Percentiles rank a stretch among this genome's conserved stretches.
phyloP scores from a whole-genome alignment of 2,797 vertebrate species.

The Xyrichtys novacula region DNA sequence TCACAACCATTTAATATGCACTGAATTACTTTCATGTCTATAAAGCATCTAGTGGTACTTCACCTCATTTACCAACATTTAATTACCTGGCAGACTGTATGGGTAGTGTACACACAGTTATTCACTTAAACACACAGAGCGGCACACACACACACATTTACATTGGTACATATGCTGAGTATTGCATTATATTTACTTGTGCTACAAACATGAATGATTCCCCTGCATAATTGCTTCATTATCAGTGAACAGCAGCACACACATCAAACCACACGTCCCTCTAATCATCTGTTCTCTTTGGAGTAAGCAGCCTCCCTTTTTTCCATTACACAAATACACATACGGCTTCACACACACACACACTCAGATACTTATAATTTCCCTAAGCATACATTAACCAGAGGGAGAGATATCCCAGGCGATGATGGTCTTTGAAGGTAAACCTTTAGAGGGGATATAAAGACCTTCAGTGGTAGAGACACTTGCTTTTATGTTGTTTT shows the following conservation, averaged over 20 bases:
- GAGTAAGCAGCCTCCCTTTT: slow-evolving; percentile 17
- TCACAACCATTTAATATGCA: slow-evolving; percentile 44
- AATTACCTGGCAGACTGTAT: slow-evolving; percentile 66
- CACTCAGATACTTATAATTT: slow-evolving; percentile 22
- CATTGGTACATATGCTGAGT: slow-evolving; percentile 20
- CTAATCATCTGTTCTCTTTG: slow-evolving; percentile 48
- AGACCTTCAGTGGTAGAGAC: slow-evolving; percentile 8
- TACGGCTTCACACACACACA: slow-evolving; percentile 15
- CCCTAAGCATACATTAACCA: slow-evolving; percentile 37
- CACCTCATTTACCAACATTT: slow-evolving; percentile 58
- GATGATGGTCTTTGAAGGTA: slow-evolving; percentile 28
- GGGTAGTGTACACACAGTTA: slow-evolving; percentile 41
- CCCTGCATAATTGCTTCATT: slow-evolving; percentile 63
- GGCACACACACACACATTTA: slow-evolving; percentile 2
- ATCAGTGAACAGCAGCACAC: slow-evolving; percentile 63
- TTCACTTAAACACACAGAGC: slow-evolving; percentile 23
- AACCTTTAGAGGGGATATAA: slow-evolving; percentile 18
- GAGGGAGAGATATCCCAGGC: slow-evolving; percentile 21
- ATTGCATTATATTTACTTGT: slow-evolving; percentile 49
- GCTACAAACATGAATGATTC: slow-evolving; percentile 44
- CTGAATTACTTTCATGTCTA: slow-evolving; percentile 56
- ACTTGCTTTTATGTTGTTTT: slow-evolving; percentile 12
- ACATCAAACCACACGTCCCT: slow-evolving; percentile 37
- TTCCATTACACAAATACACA: slow-evolving; percentile 2
- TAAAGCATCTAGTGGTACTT: slow-evolving; percentile 55